phyloP scores from a whole-genome alignment of 2,888 invertebrate species.

The Nemapogon koenigi region DNA sequence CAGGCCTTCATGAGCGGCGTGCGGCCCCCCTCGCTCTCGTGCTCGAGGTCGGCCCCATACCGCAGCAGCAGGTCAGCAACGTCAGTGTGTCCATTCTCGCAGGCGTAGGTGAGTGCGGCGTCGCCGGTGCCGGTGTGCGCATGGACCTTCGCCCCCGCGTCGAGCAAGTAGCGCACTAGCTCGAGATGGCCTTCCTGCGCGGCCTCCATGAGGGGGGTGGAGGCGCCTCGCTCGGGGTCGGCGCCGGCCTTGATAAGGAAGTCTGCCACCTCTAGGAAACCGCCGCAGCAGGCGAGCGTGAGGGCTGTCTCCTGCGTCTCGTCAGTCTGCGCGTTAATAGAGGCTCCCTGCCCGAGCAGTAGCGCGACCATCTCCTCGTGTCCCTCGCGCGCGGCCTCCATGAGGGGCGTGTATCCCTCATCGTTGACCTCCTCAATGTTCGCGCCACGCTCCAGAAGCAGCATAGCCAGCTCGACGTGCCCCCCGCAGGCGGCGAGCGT shows the following conservation, averaged over 20 bases:
- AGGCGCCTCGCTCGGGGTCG: constrained; percentile 93
- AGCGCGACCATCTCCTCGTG: constrained; percentile 98
- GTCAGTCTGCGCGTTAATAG: constrained; percentile 98
- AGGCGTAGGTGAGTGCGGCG: constrained; percentile 96
- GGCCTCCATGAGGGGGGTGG: constrained; percentile 98
- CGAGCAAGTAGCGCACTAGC: constrained; percentile 85
- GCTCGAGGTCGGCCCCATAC: constrained; percentile 91
- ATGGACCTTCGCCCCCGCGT: constrained; percentile 88
- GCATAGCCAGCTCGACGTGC: constrained; percentile 94
- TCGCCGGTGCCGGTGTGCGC: constrained; percentile 95
- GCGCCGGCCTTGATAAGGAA: constrained; percentile 95
- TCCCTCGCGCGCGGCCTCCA: constrained; percentile 98
- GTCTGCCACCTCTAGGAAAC: constrained; percentile 91
- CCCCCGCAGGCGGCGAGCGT: constrained; percentile 99
- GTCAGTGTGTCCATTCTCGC: constrained; percentile 98
- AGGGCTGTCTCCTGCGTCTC: constrained; percentile 98
- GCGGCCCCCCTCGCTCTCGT: constrained; percentile 95
- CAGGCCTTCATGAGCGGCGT: constrained; percentile 99
- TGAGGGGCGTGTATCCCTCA: constrained; percentile 98
- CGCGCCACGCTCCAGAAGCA: constrained; percentile 95
- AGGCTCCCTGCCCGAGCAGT: constrained; percentile 90
- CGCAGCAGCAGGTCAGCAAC: constrained; percentile 92
- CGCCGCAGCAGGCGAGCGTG: constrained; percentile 93
- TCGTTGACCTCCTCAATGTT: constrained; percentile 99
- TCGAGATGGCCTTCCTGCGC: constrained; percentile 97